A percentile compares a stretch with the other conserved stretches of the same genome.
Evolutionary conservation across 2,797 vertebrate species (phyloP).

Genomic region (Masticophis lateralis): DNA sequence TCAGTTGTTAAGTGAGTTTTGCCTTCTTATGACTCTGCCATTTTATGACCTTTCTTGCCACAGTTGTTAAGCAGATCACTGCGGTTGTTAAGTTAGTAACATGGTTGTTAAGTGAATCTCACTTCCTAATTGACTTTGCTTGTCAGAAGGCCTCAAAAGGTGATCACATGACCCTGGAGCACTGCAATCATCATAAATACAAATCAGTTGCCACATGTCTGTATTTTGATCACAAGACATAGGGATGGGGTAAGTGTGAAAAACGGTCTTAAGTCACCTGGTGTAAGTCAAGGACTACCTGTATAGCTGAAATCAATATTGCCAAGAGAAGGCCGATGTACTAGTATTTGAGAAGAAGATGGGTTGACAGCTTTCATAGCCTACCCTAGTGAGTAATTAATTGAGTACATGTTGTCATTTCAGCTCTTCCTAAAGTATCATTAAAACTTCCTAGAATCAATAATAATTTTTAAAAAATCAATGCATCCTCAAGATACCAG

Average conservation of each 20-base stretch:
- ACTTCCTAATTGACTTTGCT: neutral
- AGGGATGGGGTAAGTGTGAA: neutral
- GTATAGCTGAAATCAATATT: neutral
- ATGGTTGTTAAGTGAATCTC: neutral
- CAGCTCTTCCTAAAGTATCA: neutral
- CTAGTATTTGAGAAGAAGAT: neutral
- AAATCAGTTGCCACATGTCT: neutral
- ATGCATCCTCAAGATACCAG: neutral
- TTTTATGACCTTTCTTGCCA: neutral
- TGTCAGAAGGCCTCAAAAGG: no score
- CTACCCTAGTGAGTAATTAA: conserved; percentile 9
- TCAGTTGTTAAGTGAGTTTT: neutral
- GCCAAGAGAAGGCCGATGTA: neutral
- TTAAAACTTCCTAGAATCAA: conserved; percentile 22
- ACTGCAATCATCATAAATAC: neutral
- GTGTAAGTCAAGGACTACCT: neutral
- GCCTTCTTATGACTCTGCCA: neutral
- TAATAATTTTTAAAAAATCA: neutral
- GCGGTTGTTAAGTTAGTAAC: neutral
- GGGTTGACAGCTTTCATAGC: neutral
- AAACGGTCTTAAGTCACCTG: neutral
- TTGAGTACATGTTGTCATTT: neutral
- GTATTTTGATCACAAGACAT: no score
- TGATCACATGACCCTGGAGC: no score
- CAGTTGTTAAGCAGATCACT: neutral